These are phyloP conservation scores for Cheumatopsyche charites DNA, from an alignment of 1,140 invertebrate genomes.

Conservation along the genomic window DNA sequence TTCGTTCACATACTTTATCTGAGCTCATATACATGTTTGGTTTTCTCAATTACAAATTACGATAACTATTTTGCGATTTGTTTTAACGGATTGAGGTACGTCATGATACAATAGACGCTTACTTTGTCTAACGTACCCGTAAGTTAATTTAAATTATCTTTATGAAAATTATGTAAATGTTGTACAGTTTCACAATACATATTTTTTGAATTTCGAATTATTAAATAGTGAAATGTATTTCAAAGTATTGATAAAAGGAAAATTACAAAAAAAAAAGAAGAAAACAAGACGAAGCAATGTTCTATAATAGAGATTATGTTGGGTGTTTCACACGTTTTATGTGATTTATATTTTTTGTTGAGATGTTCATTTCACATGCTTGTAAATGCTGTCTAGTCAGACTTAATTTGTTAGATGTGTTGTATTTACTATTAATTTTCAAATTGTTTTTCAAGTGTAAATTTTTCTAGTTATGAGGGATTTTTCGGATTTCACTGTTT, in stretches of 20 bases:
- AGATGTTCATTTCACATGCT: conserved; percentile 37
- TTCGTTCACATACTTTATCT: too few species aligned
- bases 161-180: conserved; percentile 18
- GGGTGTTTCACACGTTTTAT: neutral
- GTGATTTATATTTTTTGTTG: neutral
- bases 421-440: conserved; percentile 32
- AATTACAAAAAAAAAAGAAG: neutral
- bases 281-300: neutral
- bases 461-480: neutral
- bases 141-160: neutral
- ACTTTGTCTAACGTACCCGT: too few species aligned
- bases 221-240: neutral
- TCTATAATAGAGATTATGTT: neutral
- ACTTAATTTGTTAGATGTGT: conserved; percentile 37
- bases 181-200: conserved; percentile 25
- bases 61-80: too few species aligned
- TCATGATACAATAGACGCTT: too few species aligned
- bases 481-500: neutral
- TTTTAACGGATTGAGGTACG: too few species aligned
- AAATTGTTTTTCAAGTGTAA: conserved; percentile 26
- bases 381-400: conserved; percentile 47
- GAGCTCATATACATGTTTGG: too few species aligned
- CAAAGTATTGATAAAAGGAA: neutral
- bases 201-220: conserved; percentile 20
- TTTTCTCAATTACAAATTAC: too few species aligned